Evolutionary conservation across 2,888 invertebrate species (phyloP).

Genomic region (Drosophila kuntzei): DNA sequence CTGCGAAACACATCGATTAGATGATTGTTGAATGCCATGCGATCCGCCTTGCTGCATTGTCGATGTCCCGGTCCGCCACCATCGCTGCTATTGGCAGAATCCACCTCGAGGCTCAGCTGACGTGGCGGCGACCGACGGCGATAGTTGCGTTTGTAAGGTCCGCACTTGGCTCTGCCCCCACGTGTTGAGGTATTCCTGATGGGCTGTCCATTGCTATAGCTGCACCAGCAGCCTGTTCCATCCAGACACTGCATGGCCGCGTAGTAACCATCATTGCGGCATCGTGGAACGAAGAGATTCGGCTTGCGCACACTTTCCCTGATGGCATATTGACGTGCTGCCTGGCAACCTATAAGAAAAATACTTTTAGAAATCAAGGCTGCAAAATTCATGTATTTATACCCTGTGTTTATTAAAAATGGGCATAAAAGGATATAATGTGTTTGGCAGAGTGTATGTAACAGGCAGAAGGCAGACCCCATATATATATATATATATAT

Average conservation of each 20-base stretch:
- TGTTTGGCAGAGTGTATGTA: too few relatives aligned
- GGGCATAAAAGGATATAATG: too few relatives aligned
- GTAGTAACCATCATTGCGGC: conserved; percentile 93
- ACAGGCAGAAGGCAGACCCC: too few relatives aligned
- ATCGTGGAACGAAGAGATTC: conserved; percentile 90
- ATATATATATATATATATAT: too few relatives aligned
- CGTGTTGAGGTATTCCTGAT: conserved; percentile 92
- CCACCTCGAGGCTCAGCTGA: conserved; percentile 74
- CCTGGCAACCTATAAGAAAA: conserved; percentile 86
- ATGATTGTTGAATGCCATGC: conserved; percentile 92
- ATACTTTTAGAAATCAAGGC: background rate
- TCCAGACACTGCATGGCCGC: conserved; percentile 94
- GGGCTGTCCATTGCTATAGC: conserved; percentile 93
- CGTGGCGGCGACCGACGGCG: conserved; percentile 88
- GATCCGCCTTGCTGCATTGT: conserved; percentile 91
- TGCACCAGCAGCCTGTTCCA: conserved; percentile 95
- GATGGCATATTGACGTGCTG: conserved; percentile 85
- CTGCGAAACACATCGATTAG: conserved; percentile 93
- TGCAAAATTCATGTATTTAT: too few relatives aligned
- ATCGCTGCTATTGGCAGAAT: conserved; percentile 50
- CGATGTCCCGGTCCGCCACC: conserved; percentile 63
- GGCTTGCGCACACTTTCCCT: conserved; percentile 86
- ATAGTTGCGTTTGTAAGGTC: conserved; percentile 87
- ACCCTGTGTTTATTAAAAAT: too few relatives aligned
- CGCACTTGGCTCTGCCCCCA: conserved; percentile 90